Conservation (phyloP, 2,888 invertebrate species). For the Acleris literana region DNA sequence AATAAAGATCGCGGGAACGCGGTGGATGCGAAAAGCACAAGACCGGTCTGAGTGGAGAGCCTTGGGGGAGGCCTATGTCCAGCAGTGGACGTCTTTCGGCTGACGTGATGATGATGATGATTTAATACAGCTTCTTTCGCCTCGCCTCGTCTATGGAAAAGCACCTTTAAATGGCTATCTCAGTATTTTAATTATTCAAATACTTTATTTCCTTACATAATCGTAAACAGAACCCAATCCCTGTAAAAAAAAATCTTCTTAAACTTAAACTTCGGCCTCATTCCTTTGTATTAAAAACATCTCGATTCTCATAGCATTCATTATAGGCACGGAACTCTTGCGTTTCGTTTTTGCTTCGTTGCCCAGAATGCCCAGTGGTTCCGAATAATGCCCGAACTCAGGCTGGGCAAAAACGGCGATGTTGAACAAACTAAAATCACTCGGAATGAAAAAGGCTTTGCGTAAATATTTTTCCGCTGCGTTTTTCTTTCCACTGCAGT, state of each 20-base stretch:
- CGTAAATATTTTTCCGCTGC: slow-evolving; percentile 17
- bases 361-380: slow-evolving; percentile 42
- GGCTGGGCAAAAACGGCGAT: background rate
- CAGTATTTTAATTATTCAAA: too few species aligned
- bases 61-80: too few species aligned
- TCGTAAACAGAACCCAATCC: slow-evolving; percentile 7
- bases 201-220: too few species aligned
- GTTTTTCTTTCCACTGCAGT: slow-evolving; percentile 14
- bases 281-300: slow-evolving; percentile 48
- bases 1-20: too few species aligned
- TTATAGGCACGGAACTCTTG: slow-evolving; percentile 49
- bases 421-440: slow-evolving; percentile 34
- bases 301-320: slow-evolving; percentile 56
- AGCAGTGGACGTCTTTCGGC: too few species aligned
- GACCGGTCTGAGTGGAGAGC: too few species aligned
- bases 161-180: too few species aligned
- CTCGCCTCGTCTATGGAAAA: too few species aligned
- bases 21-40: too few species aligned
- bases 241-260: background rate
- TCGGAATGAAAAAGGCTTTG: slow-evolving; percentile 28
- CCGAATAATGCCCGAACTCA: slow-evolving; percentile 12
- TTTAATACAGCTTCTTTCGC: too few species aligned
- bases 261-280: slow-evolving; percentile 25
- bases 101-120: too few species aligned
- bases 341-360: slow-evolving; percentile 43